phyloP scores from a whole-genome alignment of 2,888 invertebrate species.

The Drosophila limbata region DNA sequence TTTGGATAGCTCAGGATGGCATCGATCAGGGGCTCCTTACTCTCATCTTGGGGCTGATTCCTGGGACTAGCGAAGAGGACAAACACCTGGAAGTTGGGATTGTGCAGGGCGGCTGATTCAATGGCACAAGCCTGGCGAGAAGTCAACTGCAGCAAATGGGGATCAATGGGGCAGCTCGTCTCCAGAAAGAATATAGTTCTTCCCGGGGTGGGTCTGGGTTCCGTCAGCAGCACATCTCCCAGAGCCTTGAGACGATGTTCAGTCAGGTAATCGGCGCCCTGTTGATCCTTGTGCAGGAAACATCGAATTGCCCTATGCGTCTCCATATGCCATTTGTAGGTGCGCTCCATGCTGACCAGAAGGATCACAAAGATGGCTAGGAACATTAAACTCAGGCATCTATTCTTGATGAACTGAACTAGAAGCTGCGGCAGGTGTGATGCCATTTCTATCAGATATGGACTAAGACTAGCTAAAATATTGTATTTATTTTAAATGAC shows the following conservation, averaged over 20 bases:
- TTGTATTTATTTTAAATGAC: no score
- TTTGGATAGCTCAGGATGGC: slow-evolving; percentile 79
- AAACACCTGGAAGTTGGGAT: slow-evolving; percentile 77
- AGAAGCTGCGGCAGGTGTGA: not conserved
- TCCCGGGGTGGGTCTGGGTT: slow-evolving; percentile 70
- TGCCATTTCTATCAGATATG: not conserved
- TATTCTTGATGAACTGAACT: not conserved
- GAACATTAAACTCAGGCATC: not conserved
- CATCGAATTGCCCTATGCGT: not conserved
- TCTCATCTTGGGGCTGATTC: slow-evolving; percentile 20
- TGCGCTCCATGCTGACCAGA: not conserved
- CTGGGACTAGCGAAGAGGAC: slow-evolving; percentile 80
- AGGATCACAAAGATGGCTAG: not conserved
- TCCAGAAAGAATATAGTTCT: slow-evolving; percentile 83
- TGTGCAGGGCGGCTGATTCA: slow-evolving; percentile 81
- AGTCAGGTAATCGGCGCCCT: not conserved
- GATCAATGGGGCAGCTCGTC: slow-evolving; percentile 51
- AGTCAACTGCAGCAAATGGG: slow-evolving; percentile 55
- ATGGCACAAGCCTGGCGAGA: slow-evolving; percentile 82
- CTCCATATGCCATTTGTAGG: not conserved
- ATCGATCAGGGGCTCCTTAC: slow-evolving; percentile 51
- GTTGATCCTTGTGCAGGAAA: not conserved
- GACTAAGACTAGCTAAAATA: not conserved
- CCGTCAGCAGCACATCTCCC: slow-evolving; percentile 72
- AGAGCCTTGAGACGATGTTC: slow-evolving; percentile 20